Evolutionary conservation across 2,113 vertebrate species (phyloP).

Genomic region (Eulemur macaco): DNA sequence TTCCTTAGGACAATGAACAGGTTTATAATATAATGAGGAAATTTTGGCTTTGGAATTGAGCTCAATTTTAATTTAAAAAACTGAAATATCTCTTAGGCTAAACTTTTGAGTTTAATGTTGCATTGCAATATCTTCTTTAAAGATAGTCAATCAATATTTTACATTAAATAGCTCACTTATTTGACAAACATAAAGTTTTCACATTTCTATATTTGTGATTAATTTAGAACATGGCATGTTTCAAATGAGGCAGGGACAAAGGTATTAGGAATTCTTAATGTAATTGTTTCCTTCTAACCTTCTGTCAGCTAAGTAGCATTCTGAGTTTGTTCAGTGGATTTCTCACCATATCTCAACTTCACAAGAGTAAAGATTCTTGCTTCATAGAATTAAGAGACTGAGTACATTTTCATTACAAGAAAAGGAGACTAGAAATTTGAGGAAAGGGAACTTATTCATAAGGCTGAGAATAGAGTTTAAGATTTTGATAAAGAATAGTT

Average conservation of each 20-base stretch:
- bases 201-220: background rate
- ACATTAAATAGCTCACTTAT: background rate
- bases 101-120: background rate
- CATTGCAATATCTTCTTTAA: background rate
- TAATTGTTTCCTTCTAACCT: background rate
- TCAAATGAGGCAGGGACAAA: background rate
- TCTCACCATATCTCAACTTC: background rate
- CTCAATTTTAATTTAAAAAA: background rate
- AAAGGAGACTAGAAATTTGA: background rate
- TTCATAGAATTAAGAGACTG: background rate
- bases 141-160: background rate
- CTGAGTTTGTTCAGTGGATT: background rate
- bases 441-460: background rate
- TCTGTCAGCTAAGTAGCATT: background rate
- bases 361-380: background rate
- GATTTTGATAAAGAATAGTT: background rate
- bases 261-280: background rate
- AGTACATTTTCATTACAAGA: background rate
- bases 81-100: background rate
- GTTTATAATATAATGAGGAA: constrained; percentile 36
- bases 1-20: constrained; percentile 36
- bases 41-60: constrained; percentile 41
- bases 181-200: background rate
- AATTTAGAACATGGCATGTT: background rate
- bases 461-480: background rate